Evolutionary conservation across 2,888 invertebrate species (phyloP), one percentile per base, ranked within the genome.

Genomic region (Thymelicus acteon): DNA sequence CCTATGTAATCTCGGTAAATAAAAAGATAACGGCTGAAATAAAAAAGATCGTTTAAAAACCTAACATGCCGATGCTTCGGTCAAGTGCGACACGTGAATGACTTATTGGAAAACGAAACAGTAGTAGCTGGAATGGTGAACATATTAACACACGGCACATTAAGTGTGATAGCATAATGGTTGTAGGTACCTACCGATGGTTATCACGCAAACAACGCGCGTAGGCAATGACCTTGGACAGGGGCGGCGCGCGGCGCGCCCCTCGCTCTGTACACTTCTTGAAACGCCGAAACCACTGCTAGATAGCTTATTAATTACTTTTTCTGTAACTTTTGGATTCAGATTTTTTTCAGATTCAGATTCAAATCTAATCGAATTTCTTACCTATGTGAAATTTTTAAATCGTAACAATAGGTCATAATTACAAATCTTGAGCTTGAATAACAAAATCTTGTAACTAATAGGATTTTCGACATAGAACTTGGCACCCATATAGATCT

Each of bases 201-300:
- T 81, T 82, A 85, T 84, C 88, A 86, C 82, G 83, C 83, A 78
- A 82, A 76, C 57, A 31, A 67, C 67, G 80, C 78, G 78, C 75
- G 79, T 77, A 81, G 82, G 75, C 83, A 86, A 68, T 87, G 89
- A 89, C 90, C 90, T 90, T 90, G 88, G 15, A 54, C 15, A 15
- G 37, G 31, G 63, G 19, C 15, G 64, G 57, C 31, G 49, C 57
- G 19, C 15, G 64, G 57, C 31, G 49, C 57, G 57, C 57, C 44
- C 39, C 44, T 24, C 52, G 7, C 40, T 0, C 61, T 24, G 54
- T 61, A 31, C 67, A 48, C 39, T 67, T 61, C 61, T 67, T 61
- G 15, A 61, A 61, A 61, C 60, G 52, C 67, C 52, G 49, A 67
- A 67, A 67, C 67, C 67, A 24, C 61, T 61, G 24, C 24, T 7